Evolutionary conservation across 2,888 invertebrate species (phyloP).

Genomic region (Clivina fossor): DNA sequence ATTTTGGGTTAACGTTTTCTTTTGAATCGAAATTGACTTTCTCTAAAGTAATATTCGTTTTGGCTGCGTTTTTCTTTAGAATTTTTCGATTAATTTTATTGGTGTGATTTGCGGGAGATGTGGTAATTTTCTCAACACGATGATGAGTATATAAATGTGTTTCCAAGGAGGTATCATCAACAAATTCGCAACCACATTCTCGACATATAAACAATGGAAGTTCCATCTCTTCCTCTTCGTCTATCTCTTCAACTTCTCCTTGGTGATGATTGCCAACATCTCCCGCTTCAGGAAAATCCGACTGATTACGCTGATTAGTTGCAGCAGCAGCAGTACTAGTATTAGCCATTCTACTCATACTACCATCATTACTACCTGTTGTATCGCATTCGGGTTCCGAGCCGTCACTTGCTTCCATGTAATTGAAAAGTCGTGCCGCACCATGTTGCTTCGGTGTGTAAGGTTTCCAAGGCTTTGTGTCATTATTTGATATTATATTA

Average conservation of each 20-base stretch:
- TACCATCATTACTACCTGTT: constrained; percentile 51
- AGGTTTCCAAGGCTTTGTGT: constrained; percentile 39
- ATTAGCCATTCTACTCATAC: constrained; percentile 47
- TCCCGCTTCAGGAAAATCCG: constrained; percentile 68
- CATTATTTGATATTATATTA: constrained; percentile 21
- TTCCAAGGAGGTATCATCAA: constrained; percentile 56
- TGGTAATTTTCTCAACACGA: constrained; percentile 47
- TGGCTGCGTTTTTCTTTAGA: constrained; percentile 36
- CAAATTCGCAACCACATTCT: constrained; percentile 59
- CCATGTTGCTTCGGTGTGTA: constrained; percentile 57
- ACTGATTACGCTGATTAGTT: constrained; percentile 51
- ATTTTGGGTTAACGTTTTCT: constrained; percentile 51
- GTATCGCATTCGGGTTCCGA: constrained; percentile 61
- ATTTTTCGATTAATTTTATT: constrained; percentile 42
- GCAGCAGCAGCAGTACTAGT: too few relatives aligned
- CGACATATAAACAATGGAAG: constrained; percentile 57
- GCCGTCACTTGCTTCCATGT: constrained; percentile 73
- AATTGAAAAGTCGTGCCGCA: constrained; percentile 70
- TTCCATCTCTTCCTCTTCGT: constrained; percentile 51
- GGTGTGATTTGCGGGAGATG: constrained; percentile 57
- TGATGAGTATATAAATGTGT: constrained; percentile 55
- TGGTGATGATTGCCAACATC: constrained; percentile 52
- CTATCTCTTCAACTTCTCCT: constrained; percentile 47
- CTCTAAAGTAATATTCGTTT: constrained; percentile 37
- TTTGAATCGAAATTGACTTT: constrained; percentile 44